A percentile compares a stretch with the other conserved stretches of the same genome.
phyloP scores from a whole-genome alignment of 2,888 invertebrate genomes.

The Erebia palarica region DNA sequence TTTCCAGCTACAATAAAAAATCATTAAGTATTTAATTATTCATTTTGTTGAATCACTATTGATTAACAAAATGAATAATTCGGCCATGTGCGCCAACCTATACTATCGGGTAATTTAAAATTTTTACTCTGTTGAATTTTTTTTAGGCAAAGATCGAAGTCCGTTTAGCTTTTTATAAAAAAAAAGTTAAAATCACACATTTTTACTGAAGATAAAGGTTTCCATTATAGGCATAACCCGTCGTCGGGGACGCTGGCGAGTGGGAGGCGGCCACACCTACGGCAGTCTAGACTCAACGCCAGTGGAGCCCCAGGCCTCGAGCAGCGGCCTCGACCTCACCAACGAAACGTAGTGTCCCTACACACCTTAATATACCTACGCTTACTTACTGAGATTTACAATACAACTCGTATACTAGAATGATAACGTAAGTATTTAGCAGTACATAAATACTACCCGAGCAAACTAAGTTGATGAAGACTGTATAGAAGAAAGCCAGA shows the following conservation, averaged over 20 bases:
- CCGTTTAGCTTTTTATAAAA: constrained; percentile 5
- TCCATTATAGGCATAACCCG: constrained; percentile 75
- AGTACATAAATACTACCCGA: no score
- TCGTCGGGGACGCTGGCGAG: constrained; percentile 72
- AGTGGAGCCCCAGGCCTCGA: constrained; percentile 60
- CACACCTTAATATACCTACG: background rate
- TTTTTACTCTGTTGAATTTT: background rate
- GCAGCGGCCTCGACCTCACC: constrained; percentile 68
- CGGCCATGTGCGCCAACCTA: background rate
- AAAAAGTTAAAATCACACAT: constrained; percentile 1
- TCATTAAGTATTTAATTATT: background rate
- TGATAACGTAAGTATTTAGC: no score
- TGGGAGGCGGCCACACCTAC: constrained; percentile 82
- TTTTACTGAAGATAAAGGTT: constrained; percentile 8
- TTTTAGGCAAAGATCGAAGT: background rate
- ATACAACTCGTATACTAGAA: background rate
- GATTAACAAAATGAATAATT: background rate
- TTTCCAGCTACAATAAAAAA: no score
- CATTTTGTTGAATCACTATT: no score
- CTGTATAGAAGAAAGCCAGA: no score
- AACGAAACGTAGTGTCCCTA: constrained; percentile 61
- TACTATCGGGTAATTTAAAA: background rate
- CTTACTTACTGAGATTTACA: constrained; percentile 31
- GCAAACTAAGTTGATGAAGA: no score
- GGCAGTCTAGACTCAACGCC: constrained; percentile 81